Percentiles rank a stretch among this genome's conserved stretches.
Conservation (phyloP, 2,888 invertebrate species). For the Chalcosyrphus nemorum region DNA sequence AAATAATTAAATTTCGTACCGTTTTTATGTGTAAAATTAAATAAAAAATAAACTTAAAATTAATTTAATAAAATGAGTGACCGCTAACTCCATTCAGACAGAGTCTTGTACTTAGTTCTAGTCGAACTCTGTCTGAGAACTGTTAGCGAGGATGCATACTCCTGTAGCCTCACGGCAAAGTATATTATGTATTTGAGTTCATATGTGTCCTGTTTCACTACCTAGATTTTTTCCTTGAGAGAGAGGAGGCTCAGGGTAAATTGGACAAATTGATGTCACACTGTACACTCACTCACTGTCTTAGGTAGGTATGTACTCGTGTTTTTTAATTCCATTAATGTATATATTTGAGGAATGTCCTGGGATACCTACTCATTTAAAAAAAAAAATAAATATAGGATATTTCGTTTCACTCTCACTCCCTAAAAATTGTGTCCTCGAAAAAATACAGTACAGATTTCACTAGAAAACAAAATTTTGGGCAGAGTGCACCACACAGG, state of each 20-base stretch:
- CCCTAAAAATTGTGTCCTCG: neutral
- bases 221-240: neutral
- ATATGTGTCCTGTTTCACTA: neutral
- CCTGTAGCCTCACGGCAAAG: constrained; percentile 9
- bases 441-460: constrained; percentile 8
- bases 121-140: constrained; percentile 81
- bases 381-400: constrained; percentile 25
- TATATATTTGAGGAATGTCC: constrained; percentile 24
- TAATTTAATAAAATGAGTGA: constrained; percentile 67
- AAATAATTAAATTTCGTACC: neutral
- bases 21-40: constrained; percentile 42
- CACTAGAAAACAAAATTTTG: constrained; percentile 25
- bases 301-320: neutral
- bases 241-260: too few relatives aligned
- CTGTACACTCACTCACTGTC: constrained; percentile 51
- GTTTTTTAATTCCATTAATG: constrained; percentile 10
- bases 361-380: constrained; percentile 4
- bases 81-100: constrained; percentile 80
- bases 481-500: constrained; percentile 78
- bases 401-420: constrained; percentile 66
- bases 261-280: constrained; percentile 25
- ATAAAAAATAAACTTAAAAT: constrained; percentile 36
- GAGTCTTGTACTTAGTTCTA: constrained; percentile 78
- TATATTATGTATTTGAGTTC: constrained; percentile 18
- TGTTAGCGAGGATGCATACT: constrained; percentile 71